Conservation (phyloP, 2,113 vertebrate genomes). For the Talpa occidentalis region DNA sequence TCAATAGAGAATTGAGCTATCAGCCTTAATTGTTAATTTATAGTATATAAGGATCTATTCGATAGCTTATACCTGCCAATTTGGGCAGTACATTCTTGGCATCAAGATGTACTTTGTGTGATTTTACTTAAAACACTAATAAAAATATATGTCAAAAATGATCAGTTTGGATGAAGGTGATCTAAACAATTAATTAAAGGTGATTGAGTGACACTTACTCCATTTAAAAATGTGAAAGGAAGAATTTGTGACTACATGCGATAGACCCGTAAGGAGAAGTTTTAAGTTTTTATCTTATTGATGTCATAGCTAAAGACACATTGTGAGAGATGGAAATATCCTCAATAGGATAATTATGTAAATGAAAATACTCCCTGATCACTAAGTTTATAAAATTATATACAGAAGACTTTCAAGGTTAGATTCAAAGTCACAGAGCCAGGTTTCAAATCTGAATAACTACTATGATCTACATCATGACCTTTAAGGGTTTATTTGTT, state of each 20-base stretch:
- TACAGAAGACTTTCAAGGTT: slow-evolving; percentile 45
- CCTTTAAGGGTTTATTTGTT: background rate
- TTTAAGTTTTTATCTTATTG: slow-evolving; percentile 29
- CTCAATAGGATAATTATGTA: slow-evolving; percentile 59
- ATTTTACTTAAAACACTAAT: slow-evolving; percentile 53
- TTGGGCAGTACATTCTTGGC: slow-evolving; percentile 28
- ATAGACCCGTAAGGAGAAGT: slow-evolving; percentile 14
- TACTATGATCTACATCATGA: background rate
- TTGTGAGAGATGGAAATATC: background rate
- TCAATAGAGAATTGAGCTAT: background rate
- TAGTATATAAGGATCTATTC: background rate
- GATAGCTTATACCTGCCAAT: background rate
- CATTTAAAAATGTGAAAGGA: slow-evolving; percentile 56
- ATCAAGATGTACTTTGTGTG: background rate
- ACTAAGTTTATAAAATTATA: slow-evolving; percentile 54
- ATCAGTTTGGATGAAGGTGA: slow-evolving; percentile 62
- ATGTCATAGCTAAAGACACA: slow-evolving; percentile 64
- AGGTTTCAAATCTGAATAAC: background rate
- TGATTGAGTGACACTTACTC: slow-evolving; percentile 59
- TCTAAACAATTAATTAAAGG: slow-evolving; percentile 70
- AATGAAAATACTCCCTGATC: slow-evolving; percentile 57
- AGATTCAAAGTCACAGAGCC: slow-evolving; percentile 11
- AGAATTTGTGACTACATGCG: slow-evolving; percentile 39
- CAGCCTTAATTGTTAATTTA: slow-evolving; percentile 32
- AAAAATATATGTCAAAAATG: slow-evolving; percentile 53